Conservation (phyloP, 2,888 invertebrate species). For the Gymnocheta viridis region DNA sequence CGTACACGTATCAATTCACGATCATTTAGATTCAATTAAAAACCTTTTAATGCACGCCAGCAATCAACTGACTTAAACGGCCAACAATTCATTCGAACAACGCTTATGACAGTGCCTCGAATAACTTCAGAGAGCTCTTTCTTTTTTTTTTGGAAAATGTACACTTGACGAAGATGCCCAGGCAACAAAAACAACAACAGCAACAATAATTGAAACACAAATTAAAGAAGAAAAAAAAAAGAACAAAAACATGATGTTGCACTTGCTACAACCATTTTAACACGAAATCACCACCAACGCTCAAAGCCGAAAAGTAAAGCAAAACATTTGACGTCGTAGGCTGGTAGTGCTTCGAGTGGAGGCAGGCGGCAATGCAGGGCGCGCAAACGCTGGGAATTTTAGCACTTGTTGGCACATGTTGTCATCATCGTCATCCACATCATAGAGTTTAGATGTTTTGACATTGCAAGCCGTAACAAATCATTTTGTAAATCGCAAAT, state of each 20-base stretch:
- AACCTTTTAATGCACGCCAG: conserved; percentile 78
- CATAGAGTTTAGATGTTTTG: conserved; percentile 74
- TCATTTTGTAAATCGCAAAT: conserved; percentile 72
- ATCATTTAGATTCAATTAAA: conserved; percentile 82
- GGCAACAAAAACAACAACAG: conserved; percentile 1
- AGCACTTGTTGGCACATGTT: conserved; percentile 79
- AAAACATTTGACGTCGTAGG: conserved; percentile 20
- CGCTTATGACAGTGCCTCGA: conserved; percentile 41
- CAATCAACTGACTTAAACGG: conserved; percentile 70
- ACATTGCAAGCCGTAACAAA: conserved; percentile 80
- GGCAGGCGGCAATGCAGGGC: conserved; percentile 57
- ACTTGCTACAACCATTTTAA: conserved; percentile 77
- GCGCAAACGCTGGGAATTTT: conserved; percentile 80
- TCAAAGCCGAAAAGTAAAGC: conserved; percentile 38
- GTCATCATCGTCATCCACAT: conserved; percentile 58
- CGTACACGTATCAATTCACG: conserved; percentile 70
- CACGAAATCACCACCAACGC: conserved; percentile 62
- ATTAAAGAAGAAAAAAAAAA: conserved; percentile 62
- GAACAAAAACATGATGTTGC: conserved; percentile 77
- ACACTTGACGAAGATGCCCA: conserved; percentile 53
- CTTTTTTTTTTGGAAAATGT: conserved; percentile 38
- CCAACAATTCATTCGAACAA: conserved; percentile 34
- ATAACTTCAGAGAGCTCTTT: conserved; percentile 10
- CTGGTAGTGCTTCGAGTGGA: conserved; percentile 43
- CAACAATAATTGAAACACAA: conserved; percentile 26